Percentiles rank a stretch among this genome's conserved stretches.
Evolutionary conservation across 1,140 invertebrate species (phyloP).

Genomic region (Caenorhabditis tropicalis): DNA sequence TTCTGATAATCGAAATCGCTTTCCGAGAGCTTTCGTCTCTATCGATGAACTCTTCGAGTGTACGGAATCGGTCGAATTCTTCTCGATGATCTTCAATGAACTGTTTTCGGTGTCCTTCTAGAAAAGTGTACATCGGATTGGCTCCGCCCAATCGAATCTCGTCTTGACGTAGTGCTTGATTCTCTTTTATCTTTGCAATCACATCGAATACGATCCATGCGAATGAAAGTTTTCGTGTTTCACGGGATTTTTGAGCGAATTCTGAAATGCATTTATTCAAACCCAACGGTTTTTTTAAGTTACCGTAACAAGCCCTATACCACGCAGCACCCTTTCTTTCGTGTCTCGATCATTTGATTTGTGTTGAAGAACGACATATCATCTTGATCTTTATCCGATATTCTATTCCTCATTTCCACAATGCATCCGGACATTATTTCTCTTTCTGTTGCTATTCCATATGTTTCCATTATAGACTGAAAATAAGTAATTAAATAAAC

Average conservation of each 20-base stretch:
- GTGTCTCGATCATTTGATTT: conserved; percentile 55
- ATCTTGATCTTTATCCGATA: conserved; percentile 54
- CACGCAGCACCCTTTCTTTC: neutral
- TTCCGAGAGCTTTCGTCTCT: neutral
- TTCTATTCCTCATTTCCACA: conserved; percentile 49
- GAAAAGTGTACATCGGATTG: neutral
- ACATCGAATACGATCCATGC: conserved; percentile 45
- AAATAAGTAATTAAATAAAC: conserved; percentile 25
- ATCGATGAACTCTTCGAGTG: neutral
- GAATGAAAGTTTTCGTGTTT: conserved; percentile 41
- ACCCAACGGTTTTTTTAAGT: too few relatives aligned
- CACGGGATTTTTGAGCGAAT: neutral
- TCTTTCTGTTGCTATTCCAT: conserved; percentile 59
- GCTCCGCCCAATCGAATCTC: neutral
- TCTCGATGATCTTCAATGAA: neutral
- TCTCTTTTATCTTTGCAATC: conserved; percentile 37
- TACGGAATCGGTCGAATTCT: neutral
- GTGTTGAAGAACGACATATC: conserved; percentile 54
- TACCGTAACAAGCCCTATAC: too few relatives aligned
- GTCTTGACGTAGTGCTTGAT: neutral
- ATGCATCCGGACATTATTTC: conserved; percentile 61
- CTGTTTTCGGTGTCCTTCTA: conserved; percentile 1
- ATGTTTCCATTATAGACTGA: conserved; percentile 53
- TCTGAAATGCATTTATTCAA: neutral
- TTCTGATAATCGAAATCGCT: neutral